phyloP scores from a whole-genome alignment of 2,888 invertebrate genomes.

The Dasypogon diadema region DNA sequence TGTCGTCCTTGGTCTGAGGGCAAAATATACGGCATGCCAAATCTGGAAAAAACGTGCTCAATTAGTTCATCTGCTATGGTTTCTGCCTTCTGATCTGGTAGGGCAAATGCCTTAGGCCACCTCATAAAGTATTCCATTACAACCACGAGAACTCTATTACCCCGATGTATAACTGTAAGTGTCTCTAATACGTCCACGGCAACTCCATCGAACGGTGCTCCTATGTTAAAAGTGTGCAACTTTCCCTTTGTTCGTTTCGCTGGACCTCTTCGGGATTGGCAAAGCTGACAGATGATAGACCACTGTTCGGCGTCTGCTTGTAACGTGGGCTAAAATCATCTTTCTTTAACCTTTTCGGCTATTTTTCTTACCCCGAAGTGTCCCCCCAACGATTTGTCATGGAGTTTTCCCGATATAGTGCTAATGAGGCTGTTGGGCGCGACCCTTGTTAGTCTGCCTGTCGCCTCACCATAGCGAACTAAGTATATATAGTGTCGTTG shows the following conservation, averaged over 20 bases:
- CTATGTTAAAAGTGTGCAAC: background rate
- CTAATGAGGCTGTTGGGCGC: too few relatives aligned
- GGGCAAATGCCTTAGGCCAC: conserved; percentile 50
- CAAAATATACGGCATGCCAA: conserved; percentile 41
- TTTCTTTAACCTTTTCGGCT: conserved; percentile 3
- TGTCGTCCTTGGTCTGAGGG: conserved; percentile 38
- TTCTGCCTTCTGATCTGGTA: conserved; percentile 40
- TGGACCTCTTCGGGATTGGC: background rate
- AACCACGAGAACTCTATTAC: conserved; percentile 46
- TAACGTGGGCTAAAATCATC: background rate
- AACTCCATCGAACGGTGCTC: background rate
- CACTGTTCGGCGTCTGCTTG: background rate
- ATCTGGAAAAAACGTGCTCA: conserved; percentile 37
- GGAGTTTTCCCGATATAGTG: too few relatives aligned
- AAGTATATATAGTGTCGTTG: too few relatives aligned
- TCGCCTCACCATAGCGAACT: too few relatives aligned
- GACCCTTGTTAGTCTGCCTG: too few relatives aligned
- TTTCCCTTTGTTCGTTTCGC: background rate
- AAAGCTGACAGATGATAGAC: background rate
- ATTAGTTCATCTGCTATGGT: conserved; percentile 41
- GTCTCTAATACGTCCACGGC: conserved; percentile 22
- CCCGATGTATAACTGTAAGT: conserved; percentile 4
- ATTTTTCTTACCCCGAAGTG: conserved; percentile 27
- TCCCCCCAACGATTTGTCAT: background rate
- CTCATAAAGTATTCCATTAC: conserved; percentile 55